A percentile compares a stretch with the other conserved stretches of the same genome.
Evolutionary conservation across 1,140 invertebrate genomes (phyloP).

Genomic region (Caenorhabditis elegans): WBcel235 BX284604.4:6261001-6261500

Average conservation of each 20-base stretch:
- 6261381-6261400: constrained; percentile 4
- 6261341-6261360: not conserved
- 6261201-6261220: not conserved
- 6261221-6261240: not conserved
- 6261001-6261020: too few species aligned
- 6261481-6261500: too few species aligned
- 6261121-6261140: not conserved
- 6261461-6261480: not conserved
- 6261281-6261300: constrained; percentile 14
- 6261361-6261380: constrained; percentile 2
- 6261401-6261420: constrained; percentile 13
- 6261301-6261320: not conserved
- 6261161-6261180: not conserved
- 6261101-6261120: not conserved
- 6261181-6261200: not conserved
- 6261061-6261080: not conserved
- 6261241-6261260: not conserved
- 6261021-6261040: too few species aligned
- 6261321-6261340: not conserved
- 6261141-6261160: not conserved
- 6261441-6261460: not conserved
- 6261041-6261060: not conserved
- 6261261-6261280: not conserved
- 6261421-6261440: not conserved
- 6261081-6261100: not conserved